Percentiles rank a stretch among this genome's conserved stretches.
These are phyloP conservation scores for Cryptocephalus moraei DNA, from an alignment of 2,888 invertebrate genomes.

Conservation along the genomic window DNA sequence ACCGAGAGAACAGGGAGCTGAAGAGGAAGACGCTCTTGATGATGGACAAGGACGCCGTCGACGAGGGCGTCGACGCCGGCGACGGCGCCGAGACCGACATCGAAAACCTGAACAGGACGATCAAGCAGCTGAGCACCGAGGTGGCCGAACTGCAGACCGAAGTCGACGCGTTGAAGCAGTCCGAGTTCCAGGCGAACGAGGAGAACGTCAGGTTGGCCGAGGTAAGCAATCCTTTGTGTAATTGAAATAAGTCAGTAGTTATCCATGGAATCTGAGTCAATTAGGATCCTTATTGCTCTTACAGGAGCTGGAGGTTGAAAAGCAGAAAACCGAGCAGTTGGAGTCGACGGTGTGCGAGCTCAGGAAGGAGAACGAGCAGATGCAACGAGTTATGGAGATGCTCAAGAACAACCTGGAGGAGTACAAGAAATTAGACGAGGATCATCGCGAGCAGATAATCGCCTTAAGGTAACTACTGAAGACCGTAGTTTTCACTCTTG, in stretches of 20 bases:
- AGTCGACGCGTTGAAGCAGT: slow-evolving; percentile 49
- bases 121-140: slow-evolving; percentile 53
- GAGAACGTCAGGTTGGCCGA: slow-evolving; percentile 46
- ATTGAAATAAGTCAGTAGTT: background rate
- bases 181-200: slow-evolving; percentile 64
- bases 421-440: slow-evolving; percentile 51
- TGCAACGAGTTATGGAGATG: slow-evolving; percentile 54
- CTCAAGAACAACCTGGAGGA: slow-evolving; percentile 54
- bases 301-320: slow-evolving; percentile 46
- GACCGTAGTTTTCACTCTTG: too few species aligned
- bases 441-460: slow-evolving; percentile 36
- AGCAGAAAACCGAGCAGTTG: slow-evolving; percentile 38
- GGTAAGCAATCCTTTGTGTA: slow-evolving; percentile 28
- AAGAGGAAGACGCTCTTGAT: slow-evolving; percentile 58
- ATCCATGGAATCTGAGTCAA: too few species aligned
- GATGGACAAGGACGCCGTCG: slow-evolving; percentile 48
- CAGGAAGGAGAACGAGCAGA: slow-evolving; percentile 46
- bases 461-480: too few species aligned
- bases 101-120: slow-evolving; percentile 57
- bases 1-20: slow-evolving; percentile 63
- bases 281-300: slow-evolving; percentile 2
- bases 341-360: slow-evolving; percentile 47
- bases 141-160: slow-evolving; percentile 58
- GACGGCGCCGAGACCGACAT: slow-evolving; percentile 50
- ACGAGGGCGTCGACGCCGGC: slow-evolving; percentile 39